These are phyloP conservation scores for Caenorhabditis angaria DNA, from an alignment of 2,888 invertebrate genomes.

Conservation along the genomic window DNA sequence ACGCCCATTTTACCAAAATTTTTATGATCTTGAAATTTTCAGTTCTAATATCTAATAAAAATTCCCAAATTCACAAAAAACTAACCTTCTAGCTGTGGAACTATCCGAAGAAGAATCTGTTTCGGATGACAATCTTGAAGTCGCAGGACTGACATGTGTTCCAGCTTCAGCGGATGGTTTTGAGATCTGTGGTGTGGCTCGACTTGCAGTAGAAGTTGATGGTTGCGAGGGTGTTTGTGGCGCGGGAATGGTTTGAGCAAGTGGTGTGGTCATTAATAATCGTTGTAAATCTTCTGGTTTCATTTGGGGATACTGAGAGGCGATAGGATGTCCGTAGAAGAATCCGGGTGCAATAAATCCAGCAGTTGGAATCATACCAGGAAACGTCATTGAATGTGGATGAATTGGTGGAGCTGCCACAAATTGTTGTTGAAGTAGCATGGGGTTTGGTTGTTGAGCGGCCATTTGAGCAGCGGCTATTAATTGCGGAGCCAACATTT, in stretches of 20 bases:
- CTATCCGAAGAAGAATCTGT: conserved; percentile 45
- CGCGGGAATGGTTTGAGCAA: background rate
- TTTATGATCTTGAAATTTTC: too few species aligned
- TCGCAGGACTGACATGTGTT: conserved; percentile 40
- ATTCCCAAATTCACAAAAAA: conserved; percentile 3
- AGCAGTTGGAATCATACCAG: too few species aligned
- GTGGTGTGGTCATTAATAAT: background rate
- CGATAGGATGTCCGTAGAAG: too few species aligned
- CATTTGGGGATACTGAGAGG: background rate
- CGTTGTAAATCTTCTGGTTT: too few species aligned
- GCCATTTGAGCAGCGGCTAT: background rate
- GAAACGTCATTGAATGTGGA: background rate
- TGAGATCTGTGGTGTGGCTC: background rate
- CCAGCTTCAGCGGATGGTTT: background rate
- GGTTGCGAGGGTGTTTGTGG: background rate
- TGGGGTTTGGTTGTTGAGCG: background rate
- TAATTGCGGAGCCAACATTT: background rate
- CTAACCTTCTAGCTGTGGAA: conserved; percentile 23
- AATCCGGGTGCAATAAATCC: too few species aligned
- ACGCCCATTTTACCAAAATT: too few species aligned
- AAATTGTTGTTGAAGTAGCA: background rate
- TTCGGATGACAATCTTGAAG: conserved; percentile 49
- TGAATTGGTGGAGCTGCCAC: background rate
- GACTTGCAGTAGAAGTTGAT: conserved; percentile 1
- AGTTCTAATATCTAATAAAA: background rate